Evolutionary conservation across 1,140 invertebrate genomes (phyloP).

Genomic region (Pseudomyrmex concolor): DNA sequence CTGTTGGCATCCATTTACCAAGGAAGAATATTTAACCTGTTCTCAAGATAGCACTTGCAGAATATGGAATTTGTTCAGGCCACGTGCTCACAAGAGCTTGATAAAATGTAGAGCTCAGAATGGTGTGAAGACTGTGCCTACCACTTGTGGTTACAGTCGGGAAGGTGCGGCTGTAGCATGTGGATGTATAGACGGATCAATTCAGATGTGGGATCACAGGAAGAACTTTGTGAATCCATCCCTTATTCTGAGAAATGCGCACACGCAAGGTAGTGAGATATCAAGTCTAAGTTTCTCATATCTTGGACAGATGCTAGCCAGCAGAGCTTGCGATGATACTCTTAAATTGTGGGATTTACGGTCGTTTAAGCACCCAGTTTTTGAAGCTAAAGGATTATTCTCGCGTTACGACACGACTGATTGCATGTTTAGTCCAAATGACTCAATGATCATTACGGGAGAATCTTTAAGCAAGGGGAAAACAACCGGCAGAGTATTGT

Average conservation of each 20-base stretch:
- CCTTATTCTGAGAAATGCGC: constrained; percentile 91
- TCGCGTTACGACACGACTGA: constrained; percentile 97
- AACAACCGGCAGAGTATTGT: constrained; percentile 90
- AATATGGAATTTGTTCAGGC: constrained; percentile 94
- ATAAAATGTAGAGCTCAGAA: constrained; percentile 96
- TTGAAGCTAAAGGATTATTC: constrained; percentile 89
- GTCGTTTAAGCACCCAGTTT: constrained; percentile 92
- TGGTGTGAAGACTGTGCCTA: constrained; percentile 95
- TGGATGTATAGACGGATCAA: constrained; percentile 97
- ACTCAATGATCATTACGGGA: constrained; percentile 95
- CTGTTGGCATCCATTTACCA: constrained; percentile 96
- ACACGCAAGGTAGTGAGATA: constrained; percentile 92
- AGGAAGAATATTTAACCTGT: constrained; percentile 97
- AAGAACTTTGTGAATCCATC: constrained; percentile 93
- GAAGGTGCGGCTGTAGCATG: constrained; percentile 96
- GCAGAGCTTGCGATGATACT: constrained; percentile 95
- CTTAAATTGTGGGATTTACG: constrained; percentile 98
- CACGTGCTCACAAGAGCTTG: constrained; percentile 92
- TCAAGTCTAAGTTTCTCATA: constrained; percentile 96
- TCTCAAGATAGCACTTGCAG: constrained; percentile 96
- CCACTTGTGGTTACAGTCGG: constrained; percentile 92
- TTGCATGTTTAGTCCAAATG: constrained; percentile 97
- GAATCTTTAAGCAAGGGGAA: constrained; percentile 91
- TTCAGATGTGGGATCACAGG: constrained; percentile 99
- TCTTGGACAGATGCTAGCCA: constrained; percentile 91